Conservation (phyloP, 2,888 invertebrate species). For the Cosmia pyralina region DNA sequence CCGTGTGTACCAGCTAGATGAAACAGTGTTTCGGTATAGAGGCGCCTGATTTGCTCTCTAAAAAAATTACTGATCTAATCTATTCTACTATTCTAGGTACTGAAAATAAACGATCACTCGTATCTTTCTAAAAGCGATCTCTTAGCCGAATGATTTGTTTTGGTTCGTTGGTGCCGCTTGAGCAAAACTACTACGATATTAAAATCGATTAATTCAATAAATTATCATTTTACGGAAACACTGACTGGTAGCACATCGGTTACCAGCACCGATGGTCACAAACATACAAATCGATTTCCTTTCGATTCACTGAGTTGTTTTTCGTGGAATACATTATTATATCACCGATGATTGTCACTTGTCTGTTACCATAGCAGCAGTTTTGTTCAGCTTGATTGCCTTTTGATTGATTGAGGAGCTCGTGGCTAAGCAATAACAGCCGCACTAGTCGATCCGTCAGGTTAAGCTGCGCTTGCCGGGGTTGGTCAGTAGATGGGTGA, state of each 20-base stretch:
- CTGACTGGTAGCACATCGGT: slow-evolving; percentile 10
- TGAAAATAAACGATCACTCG: neutral
- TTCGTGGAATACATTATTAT: slow-evolving; percentile 9
- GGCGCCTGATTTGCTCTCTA: no score
- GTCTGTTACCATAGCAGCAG: neutral
- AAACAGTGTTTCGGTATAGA: neutral
- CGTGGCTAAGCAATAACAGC: no score
- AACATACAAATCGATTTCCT: slow-evolving; percentile 18
- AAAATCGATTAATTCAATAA: slow-evolving; percentile 9
- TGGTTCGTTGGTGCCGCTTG: no score
- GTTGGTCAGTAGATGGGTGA: no score
- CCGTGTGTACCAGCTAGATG: no score
- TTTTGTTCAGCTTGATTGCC: neutral
- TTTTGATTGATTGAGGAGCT: no score
- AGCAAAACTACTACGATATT: neutral
- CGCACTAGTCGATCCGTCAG: no score
- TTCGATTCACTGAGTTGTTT: slow-evolving; percentile 10
- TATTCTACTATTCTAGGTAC: neutral
- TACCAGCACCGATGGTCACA: slow-evolving; percentile 25
- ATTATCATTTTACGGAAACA: slow-evolving; percentile 33
- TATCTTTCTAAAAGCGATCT: neutral
- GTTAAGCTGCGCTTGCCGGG: no score
- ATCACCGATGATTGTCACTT: slow-evolving; percentile 11
- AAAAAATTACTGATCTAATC: neutral
- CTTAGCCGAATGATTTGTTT: neutral